A percentile compares a stretch with the other conserved stretches of the same genome.
Conservation (phyloP, 2,888 invertebrate species). For the Euplexia lucipara region DNA sequence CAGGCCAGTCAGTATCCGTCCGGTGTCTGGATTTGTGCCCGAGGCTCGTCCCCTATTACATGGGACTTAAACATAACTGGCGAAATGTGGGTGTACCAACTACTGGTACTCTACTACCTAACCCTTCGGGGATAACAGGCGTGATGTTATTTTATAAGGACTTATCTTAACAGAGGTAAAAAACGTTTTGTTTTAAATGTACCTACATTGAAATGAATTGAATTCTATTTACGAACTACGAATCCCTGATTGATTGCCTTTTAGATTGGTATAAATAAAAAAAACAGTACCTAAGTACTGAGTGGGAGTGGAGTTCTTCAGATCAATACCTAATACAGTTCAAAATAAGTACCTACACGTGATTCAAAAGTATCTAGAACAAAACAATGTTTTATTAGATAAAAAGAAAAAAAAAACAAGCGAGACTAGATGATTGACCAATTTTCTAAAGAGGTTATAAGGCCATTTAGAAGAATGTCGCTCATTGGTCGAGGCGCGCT, state of each 20-base stretch:
- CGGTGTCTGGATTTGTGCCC: too few species aligned
- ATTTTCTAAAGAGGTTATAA: background rate
- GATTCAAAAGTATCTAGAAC: too few species aligned
- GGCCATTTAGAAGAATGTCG: background rate
- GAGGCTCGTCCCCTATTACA: too few species aligned
- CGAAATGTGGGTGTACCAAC: too few species aligned
- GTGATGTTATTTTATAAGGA: too few species aligned
- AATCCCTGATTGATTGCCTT: background rate
- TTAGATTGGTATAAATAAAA: background rate
- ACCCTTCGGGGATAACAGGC: too few species aligned
- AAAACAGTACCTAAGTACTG: background rate
- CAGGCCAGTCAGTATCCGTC: too few species aligned
- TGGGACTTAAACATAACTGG: too few species aligned
- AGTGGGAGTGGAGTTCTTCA: background rate
- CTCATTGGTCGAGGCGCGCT: background rate
- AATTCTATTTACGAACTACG: background rate
- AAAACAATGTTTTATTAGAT: too few species aligned
- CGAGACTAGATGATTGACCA: background rate
- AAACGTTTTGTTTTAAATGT: background rate
- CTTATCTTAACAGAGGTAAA: background rate
- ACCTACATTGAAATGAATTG: background rate
- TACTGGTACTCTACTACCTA: too few species aligned
- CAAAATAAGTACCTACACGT: background rate
- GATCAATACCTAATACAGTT: background rate
- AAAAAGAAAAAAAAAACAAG: background rate